Evolutionary conservation across 2,113 vertebrate genomes (phyloP).

Genomic region (Xenus cinereus): DNA sequence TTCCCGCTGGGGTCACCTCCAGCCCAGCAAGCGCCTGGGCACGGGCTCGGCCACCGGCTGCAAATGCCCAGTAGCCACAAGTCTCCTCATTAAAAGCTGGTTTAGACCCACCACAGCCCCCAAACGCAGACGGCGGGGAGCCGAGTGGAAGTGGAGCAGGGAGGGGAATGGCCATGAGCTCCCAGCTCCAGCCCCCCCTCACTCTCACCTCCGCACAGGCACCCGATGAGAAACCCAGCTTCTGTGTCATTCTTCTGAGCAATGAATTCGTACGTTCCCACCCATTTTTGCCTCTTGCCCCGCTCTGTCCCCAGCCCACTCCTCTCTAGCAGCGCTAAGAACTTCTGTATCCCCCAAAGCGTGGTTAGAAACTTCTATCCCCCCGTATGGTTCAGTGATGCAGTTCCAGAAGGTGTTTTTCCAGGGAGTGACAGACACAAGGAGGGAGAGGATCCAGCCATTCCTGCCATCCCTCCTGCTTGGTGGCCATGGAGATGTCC

Average conservation of each 20-base stretch:
- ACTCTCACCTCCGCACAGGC: background rate
- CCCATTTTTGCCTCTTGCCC: background rate
- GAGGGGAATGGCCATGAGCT: background rate
- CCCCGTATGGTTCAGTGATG: background rate
- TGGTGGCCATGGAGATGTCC: fast-evolving
- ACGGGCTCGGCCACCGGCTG: fast-evolving
- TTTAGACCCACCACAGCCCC: background rate
- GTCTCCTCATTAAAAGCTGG: background rate
- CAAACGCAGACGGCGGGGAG: background rate
- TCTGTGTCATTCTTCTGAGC: too few relatives aligned
- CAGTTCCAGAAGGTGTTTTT: background rate
- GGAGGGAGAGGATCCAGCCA: background rate
- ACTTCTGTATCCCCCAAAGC: fast-evolving
- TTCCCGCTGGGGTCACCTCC: background rate
- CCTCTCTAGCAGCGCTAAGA: fast-evolving
- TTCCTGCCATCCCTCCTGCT: background rate
- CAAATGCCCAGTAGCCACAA: fast-evolving
- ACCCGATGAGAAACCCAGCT: too few relatives aligned
- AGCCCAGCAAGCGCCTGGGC: background rate
- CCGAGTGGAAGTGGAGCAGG: background rate
- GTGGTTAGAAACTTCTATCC: fast-evolving
- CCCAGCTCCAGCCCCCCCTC: too few relatives aligned
- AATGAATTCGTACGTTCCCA: background rate
- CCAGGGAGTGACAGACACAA: fast-evolving
- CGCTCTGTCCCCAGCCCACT: background rate